Conservation (phyloP, 2,888 invertebrate species). For the Drosophila kanekoi region DNA sequence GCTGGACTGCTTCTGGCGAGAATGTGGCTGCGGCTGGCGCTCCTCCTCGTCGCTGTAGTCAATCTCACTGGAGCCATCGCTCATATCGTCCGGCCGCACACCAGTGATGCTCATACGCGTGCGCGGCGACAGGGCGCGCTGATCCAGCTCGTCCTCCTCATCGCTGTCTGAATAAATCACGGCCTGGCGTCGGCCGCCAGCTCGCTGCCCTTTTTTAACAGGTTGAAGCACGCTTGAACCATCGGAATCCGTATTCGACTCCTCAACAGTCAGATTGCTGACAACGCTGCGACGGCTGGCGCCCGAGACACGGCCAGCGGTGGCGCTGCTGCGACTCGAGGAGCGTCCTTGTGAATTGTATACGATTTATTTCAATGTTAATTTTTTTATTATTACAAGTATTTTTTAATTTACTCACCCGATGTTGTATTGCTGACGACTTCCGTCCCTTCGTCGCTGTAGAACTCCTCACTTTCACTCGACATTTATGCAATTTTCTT, state of each 20-base stretch:
- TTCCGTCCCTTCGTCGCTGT: slow-evolving; percentile 35
- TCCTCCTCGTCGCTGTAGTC: slow-evolving; percentile 67
- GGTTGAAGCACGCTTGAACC: slow-evolving; percentile 9
- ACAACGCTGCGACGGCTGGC: background rate
- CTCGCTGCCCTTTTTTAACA: background rate
- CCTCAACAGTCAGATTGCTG: slow-evolving; percentile 51
- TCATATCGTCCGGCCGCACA: slow-evolving; percentile 77
- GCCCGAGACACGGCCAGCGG: background rate
- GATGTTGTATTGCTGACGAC: slow-evolving; percentile 33
- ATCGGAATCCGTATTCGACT: slow-evolving; percentile 36
- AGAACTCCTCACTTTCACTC: slow-evolving; percentile 51
- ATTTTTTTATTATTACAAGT: no score
- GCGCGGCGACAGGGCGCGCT: slow-evolving; percentile 78
- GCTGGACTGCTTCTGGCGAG: background rate
- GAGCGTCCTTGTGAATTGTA: slow-evolving; percentile 35
- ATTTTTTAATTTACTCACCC: slow-evolving; percentile 33
- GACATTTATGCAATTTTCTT: slow-evolving; percentile 23
- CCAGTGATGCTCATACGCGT: slow-evolving; percentile 84
- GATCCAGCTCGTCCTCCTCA: slow-evolving; percentile 75
- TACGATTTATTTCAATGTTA: background rate
- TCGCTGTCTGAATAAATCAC: slow-evolving; percentile 59
- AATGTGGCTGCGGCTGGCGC: slow-evolving; percentile 19
- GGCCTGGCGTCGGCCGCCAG: slow-evolving; percentile 4
- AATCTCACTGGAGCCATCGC: slow-evolving; percentile 80
- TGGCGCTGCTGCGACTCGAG: slow-evolving; percentile 22